Conservation (phyloP, 2,113 vertebrate species). For the Columba livia region DNA sequence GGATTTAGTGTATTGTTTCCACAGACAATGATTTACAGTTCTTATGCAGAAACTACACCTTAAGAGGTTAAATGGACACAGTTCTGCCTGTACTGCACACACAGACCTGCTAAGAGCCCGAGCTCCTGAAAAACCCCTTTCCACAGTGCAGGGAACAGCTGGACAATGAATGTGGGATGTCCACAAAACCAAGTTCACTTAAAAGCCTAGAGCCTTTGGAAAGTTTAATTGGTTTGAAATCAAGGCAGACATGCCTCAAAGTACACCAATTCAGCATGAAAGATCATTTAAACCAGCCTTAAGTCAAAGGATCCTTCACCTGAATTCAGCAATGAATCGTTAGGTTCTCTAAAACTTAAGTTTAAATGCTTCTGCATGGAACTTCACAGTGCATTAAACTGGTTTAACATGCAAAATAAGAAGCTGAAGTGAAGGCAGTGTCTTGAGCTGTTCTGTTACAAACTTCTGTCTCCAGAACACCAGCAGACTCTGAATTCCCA, state of each 20-base stretch:
- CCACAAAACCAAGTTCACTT: neutral
- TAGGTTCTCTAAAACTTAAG: neutral
- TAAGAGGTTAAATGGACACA: neutral
- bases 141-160: neutral
- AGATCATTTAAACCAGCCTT: neutral
- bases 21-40: neutral
- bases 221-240: neutral
- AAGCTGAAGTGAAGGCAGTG: neutral
- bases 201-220: neutral
- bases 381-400: neutral
- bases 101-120: neutral
- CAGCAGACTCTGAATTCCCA: neutral
- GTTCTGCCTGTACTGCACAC: neutral
- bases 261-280: neutral
- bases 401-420: neutral
- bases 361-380: neutral
- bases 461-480: neutral
- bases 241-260: neutral
- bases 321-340: neutral
- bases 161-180: neutral
- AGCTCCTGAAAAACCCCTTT: neutral
- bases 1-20: neutral
- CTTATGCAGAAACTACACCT: neutral
- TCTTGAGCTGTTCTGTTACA: neutral
- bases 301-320: neutral